Conservation (phyloP, 1,140 invertebrate genomes). For the Epicauta chinensis region DNA sequence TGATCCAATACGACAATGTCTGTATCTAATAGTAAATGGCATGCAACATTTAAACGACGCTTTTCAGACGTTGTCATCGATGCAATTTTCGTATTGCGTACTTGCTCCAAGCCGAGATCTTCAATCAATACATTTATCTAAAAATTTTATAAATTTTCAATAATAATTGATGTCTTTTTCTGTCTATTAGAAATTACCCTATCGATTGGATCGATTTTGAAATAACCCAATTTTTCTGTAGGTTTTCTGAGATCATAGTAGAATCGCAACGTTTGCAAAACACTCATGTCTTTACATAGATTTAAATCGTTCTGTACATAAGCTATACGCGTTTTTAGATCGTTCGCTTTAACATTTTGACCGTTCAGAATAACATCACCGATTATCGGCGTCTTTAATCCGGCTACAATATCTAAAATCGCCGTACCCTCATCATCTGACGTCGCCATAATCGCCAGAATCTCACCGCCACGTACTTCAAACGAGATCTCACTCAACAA, state of each 20-base stretch:
- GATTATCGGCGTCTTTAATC: slow-evolving; percentile 57
- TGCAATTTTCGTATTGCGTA: slow-evolving; percentile 69
- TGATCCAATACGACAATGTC: slow-evolving; percentile 82
- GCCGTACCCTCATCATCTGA: slow-evolving; percentile 70
- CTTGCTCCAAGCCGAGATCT: slow-evolving; percentile 82
- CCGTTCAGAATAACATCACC: slow-evolving; percentile 86
- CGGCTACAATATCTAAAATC: slow-evolving; percentile 74
- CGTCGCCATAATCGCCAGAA: slow-evolving; percentile 84
- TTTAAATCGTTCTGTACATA: slow-evolving; percentile 58
- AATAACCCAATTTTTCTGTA: slow-evolving; percentile 48
- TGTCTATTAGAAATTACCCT: slow-evolving; percentile 41
- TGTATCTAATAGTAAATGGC: slow-evolving; percentile 75
- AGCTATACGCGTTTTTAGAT: slow-evolving; percentile 59
- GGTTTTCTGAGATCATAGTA: slow-evolving; percentile 65
- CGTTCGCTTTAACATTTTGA: slow-evolving; percentile 61
- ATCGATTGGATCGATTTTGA: slow-evolving; percentile 57
- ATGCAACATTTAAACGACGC: slow-evolving; percentile 77
- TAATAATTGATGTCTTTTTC: background rate
- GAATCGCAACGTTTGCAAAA: slow-evolving; percentile 74
- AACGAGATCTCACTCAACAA: slow-evolving; percentile 67
- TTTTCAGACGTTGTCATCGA: slow-evolving; percentile 80
- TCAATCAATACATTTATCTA: slow-evolving; percentile 81
- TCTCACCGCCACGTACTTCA: slow-evolving; percentile 83
- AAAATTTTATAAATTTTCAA: slow-evolving; percentile 24
- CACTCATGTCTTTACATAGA: slow-evolving; percentile 64